phyloP scores from a whole-genome alignment of 92 coral and sea anemone genomes.

The Umimayanthus chanpuru region DNA sequence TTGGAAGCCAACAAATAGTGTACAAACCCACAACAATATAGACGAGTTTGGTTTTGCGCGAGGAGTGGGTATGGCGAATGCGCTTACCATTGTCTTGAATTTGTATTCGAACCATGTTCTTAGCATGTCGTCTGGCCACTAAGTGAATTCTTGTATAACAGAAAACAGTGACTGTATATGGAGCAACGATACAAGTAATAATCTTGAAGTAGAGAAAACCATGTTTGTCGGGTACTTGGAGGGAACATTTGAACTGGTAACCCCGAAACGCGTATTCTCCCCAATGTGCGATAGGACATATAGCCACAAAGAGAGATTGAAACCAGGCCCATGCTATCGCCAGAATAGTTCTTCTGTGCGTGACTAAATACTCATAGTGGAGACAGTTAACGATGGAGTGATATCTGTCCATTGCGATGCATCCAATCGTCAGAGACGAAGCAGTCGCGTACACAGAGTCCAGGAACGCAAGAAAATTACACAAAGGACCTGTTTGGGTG shows the following conservation, averaged over 20 bases:
- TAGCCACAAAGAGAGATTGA: conserved; percentile 67
- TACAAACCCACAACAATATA: conserved; percentile 85
- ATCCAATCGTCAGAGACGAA: conserved; percentile 83
- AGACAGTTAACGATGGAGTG: conserved; percentile 93
- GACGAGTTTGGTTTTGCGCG: conserved; percentile 83
- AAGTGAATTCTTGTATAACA: conserved; percentile 93
- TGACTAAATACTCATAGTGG: conserved; percentile 85
- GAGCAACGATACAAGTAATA: conserved; percentile 64
- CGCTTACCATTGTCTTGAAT: conserved; percentile 81
- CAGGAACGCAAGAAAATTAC: conserved; percentile 78
- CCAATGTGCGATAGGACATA: conserved; percentile 85
- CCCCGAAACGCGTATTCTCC: conserved; percentile 70
- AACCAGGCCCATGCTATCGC: conserved; percentile 83
- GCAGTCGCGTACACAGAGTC: conserved; percentile 84
- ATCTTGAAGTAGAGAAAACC: conserved; percentile 74
- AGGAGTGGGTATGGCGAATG: conserved; percentile 65
- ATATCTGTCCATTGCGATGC: conserved; percentile 90
- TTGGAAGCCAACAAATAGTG: conserved; percentile 92
- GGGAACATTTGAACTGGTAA: conserved; percentile 76
- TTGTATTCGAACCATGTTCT: conserved; percentile 86
- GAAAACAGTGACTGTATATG: conserved; percentile 72
- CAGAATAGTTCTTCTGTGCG: conserved; percentile 74
- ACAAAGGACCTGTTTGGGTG: conserved; percentile 44
- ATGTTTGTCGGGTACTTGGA: conserved; percentile 60
- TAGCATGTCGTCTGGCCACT: conserved; percentile 95